These are phyloP conservation scores for Prietella phreatophila DNA, from an alignment of 2,113 vertebrate genomes.

Conservation along the genomic window DNA sequence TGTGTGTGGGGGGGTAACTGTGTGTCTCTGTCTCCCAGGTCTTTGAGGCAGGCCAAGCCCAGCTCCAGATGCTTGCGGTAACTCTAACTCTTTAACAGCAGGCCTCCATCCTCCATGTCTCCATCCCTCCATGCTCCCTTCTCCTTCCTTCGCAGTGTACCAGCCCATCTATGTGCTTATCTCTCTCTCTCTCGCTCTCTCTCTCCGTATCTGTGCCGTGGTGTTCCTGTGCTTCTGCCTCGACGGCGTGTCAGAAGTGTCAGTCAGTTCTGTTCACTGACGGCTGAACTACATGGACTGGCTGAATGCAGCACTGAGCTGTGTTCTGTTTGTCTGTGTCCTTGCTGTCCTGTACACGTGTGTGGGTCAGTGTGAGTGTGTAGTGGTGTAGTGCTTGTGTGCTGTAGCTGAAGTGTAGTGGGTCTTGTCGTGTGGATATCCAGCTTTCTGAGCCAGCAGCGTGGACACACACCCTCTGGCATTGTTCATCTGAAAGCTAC, in stretches of 20 bases:
- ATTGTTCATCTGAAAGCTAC: slow-evolving; percentile 45
- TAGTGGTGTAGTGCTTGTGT: slow-evolving; percentile 55
- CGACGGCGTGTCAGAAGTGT: slow-evolving; percentile 37
- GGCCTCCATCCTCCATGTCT: slow-evolving; percentile 57
- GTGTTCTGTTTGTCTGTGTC: slow-evolving; percentile 34
- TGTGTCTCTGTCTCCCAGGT: slow-evolving; percentile 75
- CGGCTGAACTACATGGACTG: slow-evolving; percentile 51
- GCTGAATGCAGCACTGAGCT: slow-evolving; percentile 45
- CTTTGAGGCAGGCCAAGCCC: slow-evolving; percentile 72
- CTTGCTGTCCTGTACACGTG: slow-evolving; percentile 28
- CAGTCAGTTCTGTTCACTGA: slow-evolving; percentile 49
- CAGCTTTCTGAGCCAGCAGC: slow-evolving; percentile 61
- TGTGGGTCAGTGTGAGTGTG: slow-evolving; percentile 45
- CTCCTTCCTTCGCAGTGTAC: slow-evolving; percentile 42
- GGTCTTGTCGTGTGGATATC: slow-evolving; percentile 57
- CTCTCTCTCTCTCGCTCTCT: slow-evolving; percentile 20
- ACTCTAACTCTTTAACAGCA: slow-evolving; percentile 62
- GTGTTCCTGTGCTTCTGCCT: slow-evolving; percentile 58
- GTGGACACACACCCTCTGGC: slow-evolving; percentile 55
- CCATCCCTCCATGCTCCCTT: slow-evolving; percentile 26
- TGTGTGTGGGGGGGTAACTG: slow-evolving; percentile 61
- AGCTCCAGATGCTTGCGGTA: slow-evolving; percentile 75
- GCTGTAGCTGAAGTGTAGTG: slow-evolving; percentile 46
- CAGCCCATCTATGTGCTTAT: slow-evolving; percentile 53
- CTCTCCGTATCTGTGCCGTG: slow-evolving; percentile 37